Percentiles rank a stretch among this genome's conserved stretches.
These are phyloP conservation scores for Digitonthophagus gazella DNA, from an alignment of 2,888 invertebrate species.

Conservation along the genomic window DNA sequence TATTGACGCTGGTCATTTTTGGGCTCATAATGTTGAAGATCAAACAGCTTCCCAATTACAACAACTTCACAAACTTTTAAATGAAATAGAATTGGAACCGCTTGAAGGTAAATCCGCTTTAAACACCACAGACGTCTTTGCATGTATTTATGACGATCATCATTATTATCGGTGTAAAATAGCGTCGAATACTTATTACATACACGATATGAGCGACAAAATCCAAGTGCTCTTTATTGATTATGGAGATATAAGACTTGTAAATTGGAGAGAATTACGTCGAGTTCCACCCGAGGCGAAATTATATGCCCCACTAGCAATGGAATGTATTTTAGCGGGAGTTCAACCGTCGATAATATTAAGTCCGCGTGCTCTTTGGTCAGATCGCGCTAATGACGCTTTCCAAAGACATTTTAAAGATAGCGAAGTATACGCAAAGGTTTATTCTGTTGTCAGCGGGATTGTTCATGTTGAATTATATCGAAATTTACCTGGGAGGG, in stretches of 20 bases:
- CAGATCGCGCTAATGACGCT: conserved; percentile 52
- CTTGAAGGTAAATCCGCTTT: conserved; percentile 37
- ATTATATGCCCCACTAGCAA: conserved; percentile 59
- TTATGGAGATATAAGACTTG: conserved; percentile 63
- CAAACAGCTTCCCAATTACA: conserved; percentile 45
- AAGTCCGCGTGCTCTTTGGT: conserved; percentile 64
- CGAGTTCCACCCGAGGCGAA: conserved; percentile 42
- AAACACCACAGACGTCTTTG: conserved; percentile 56
- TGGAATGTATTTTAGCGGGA: conserved; percentile 70
- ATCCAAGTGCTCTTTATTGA: conserved; percentile 68
- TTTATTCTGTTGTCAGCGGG: conserved; percentile 78
- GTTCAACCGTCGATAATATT: conserved; percentile 66
- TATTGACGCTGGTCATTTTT: conserved; percentile 66
- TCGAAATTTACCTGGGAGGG: conserved; percentile 28
- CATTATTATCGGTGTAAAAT: conserved; percentile 61
- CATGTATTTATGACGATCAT: conserved; percentile 58
- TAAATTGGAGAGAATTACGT: conserved; percentile 53
- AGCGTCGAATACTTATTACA: conserved; percentile 44
- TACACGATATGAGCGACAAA: conserved; percentile 25
- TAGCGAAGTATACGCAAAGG: conserved; percentile 26
- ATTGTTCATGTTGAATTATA: conserved; percentile 68
- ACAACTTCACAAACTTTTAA: conserved; percentile 48
- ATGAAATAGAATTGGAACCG: conserved; percentile 43
- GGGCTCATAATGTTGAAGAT: conserved; percentile 60
- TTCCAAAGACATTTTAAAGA: conserved; percentile 48